Base-by-base conservation (phyloP, 2,888 invertebrate species). In the Carpatolechia fugitivella region DNA sequence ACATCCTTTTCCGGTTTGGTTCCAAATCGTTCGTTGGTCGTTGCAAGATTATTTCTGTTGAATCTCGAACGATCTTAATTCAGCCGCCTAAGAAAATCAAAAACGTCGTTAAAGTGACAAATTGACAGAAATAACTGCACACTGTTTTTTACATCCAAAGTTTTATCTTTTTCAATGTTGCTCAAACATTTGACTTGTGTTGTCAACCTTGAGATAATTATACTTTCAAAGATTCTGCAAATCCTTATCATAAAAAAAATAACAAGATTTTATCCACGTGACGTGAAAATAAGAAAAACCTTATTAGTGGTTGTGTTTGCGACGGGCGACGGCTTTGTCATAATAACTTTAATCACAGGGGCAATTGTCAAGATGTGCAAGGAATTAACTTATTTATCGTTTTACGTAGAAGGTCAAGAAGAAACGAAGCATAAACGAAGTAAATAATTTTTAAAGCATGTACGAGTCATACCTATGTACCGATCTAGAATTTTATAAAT, bases 191-290 rank as follows among this genome's bases (percentile, higher is more conserved):
- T 29, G 16, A 10, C 7, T 1, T 44, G 13, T 13, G 24, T 13
- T 44, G 24, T 20, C 13, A 20, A 29, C 44, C 44, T 44, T 44
- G 44, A 13, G 20, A n/a, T 29, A 29, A 14, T 44, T n/a, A 13
- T 13, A 44, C 20, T 20, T 41, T 24, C 20, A 24, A 44, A 24
- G 44, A 29, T 24, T 50, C 13, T 6, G 38, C 36, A 38, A 38
- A 50, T 38, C 49, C 49, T 49, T 36, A 13, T 50, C 20, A 38
- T 38, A 48, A 38, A 47, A 10, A 38, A 5, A 47, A 47, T 47
- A 53, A 20, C 36, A 31, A 14, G 48, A 51, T 55, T 36, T 33
- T 33, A 24, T 52, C 33, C 7, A 41, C 51, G 47, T 29, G 52
- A 18, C 14, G 11, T 11, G 56, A 49, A 47, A 41, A 52, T 10